Base-by-base conservation (phyloP, 2,113 vertebrate genomes). In the Xerus inauris region DNA sequence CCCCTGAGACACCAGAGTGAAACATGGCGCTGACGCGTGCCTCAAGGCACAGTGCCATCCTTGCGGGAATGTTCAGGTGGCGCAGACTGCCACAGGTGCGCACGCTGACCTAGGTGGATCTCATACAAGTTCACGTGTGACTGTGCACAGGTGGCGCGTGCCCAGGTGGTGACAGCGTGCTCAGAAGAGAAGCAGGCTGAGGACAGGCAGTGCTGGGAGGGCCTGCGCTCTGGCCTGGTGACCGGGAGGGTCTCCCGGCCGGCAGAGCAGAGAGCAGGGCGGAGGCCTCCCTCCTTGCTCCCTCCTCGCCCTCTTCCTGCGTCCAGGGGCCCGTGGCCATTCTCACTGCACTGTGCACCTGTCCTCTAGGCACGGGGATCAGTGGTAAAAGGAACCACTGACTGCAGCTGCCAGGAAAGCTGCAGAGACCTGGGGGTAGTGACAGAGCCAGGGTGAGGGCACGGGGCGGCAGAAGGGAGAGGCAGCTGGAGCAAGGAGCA, bases 211-310 rank as follows among this genome's bases (percentile, higher is more conserved):
- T 28, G 42, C 24, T 3, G 40, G 40, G 6, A 16, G 47, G 35
- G 24, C 17, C 0, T 0, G 72, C 10, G 0, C 2, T 1, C 19
- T 20, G 20, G 47, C 26, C 1, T 7, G 2, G 22, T 17, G 83
- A 5, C 40, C 8, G 24, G 35, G 28, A 51, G 7, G 49, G 81
- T 7, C 35, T 1, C 11, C 26, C 0, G 57, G 54, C 71, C 3
- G 26, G 12, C 65, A n/a, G 77, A 69, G 24, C 10, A 47, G 24
- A 28, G 49, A 30, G 26, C 54, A 17, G 14, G 40, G 51, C 4
- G 13, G 42, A 26, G 22, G 76, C 20, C n/a, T 35, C n/a, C n/a
- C 13, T 19, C 67, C 54, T 42, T 20, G 28, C 16, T 1, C 11
- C 9, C 40, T 12, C 4, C n/a, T 14, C 0, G 9, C n/a, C 32